phyloP scores from a whole-genome alignment of 2,113 vertebrate genomes.

The Solea solea region DNA sequence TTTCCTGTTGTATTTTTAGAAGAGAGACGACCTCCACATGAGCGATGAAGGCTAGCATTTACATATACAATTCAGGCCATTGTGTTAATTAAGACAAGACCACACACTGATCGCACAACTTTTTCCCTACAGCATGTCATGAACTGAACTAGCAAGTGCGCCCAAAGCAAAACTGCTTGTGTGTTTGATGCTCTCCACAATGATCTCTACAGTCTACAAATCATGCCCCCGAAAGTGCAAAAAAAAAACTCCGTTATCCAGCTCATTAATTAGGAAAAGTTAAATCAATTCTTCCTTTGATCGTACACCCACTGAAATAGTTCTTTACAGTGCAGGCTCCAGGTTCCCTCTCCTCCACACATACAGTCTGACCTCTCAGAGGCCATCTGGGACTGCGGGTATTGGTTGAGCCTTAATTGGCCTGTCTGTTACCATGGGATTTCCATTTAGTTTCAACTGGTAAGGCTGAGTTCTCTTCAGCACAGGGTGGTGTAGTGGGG shows the following conservation, averaged over 20 bases:
- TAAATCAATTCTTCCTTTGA: not conserved
- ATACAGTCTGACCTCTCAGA: constrained; percentile 23
- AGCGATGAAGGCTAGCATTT: not conserved
- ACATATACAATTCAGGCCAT: constrained; percentile 3
- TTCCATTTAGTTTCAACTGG: constrained; percentile 46
- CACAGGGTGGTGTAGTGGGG: constrained; percentile 7
- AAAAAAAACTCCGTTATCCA: not conserved
- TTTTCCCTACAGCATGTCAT: not conserved
- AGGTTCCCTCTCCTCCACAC: not conserved
- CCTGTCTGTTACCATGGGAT: constrained; percentile 30
- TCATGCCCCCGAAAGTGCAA: not conserved
- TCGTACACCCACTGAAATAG: not conserved
- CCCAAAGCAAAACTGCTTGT: no score
- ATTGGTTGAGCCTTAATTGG: constrained; percentile 47
- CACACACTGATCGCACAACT: not conserved
- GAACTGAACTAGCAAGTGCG: not conserved
- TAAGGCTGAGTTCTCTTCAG: constrained; percentile 26
- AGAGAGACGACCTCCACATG: not conserved
- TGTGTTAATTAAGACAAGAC: constrained; percentile 9
- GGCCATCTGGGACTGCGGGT: constrained; percentile 6
- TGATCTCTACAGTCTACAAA: not conserved
- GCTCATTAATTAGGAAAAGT: not conserved
- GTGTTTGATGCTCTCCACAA: no score
- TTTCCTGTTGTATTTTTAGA: constrained; percentile 11
- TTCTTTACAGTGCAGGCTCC: not conserved